phyloP scores from a whole-genome alignment of 2,888 invertebrate species.

The Embidobia sp. region DNA sequence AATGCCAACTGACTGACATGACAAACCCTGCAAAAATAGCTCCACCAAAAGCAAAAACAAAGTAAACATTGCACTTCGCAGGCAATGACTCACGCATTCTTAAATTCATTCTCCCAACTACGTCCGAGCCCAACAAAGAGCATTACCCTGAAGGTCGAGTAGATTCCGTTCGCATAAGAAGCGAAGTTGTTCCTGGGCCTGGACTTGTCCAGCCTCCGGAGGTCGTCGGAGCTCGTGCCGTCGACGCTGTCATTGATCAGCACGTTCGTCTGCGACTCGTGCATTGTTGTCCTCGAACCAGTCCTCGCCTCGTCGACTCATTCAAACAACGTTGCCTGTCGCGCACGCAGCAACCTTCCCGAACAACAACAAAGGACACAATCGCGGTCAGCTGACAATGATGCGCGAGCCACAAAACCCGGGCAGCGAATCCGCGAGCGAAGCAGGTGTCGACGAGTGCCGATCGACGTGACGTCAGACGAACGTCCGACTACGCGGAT shows the following conservation, averaged over 20 bases:
- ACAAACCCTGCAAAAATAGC: too few relatives aligned
- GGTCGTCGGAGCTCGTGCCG: slow-evolving; percentile 38
- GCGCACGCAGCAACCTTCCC: neutral
- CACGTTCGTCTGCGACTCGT: slow-evolving; percentile 17
- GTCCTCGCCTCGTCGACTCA: neutral
- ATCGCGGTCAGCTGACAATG: too few relatives aligned
- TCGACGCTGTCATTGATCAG: slow-evolving; percentile 41
- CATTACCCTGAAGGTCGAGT: slow-evolving; percentile 76
- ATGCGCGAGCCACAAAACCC: too few relatives aligned
- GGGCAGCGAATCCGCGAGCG: neutral
- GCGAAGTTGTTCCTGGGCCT: slow-evolving; percentile 76
- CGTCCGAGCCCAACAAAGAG: too few relatives aligned
- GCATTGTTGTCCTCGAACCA: slow-evolving; percentile 19
- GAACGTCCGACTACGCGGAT: neutral
- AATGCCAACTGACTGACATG: too few relatives aligned
- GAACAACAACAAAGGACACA: too few relatives aligned
- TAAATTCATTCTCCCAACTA: too few relatives aligned
- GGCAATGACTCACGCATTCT: too few relatives aligned
- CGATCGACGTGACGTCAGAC: slow-evolving; percentile 3
- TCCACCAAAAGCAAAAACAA: too few relatives aligned
- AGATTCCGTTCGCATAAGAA: slow-evolving; percentile 74
- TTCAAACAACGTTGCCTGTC: neutral
- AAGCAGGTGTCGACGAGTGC: too few relatives aligned
- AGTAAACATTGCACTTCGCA: too few relatives aligned
- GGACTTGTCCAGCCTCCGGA: slow-evolving; percentile 67